Conservation (phyloP, 2,797 vertebrate genomes). For the Oreortyx pictus region DNA sequence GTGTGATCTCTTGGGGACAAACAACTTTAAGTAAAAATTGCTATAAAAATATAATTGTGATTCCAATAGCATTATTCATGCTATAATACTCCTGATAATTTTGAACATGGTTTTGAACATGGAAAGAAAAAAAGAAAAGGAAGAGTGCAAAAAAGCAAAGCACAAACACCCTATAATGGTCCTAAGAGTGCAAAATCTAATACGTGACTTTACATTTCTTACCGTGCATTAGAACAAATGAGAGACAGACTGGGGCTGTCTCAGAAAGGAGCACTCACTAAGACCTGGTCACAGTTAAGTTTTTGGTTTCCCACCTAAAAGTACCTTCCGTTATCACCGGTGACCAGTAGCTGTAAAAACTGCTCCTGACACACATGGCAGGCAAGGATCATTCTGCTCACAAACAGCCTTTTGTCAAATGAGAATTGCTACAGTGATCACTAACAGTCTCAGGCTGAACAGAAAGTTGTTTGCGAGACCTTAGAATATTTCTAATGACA, state of each 20-base stretch:
- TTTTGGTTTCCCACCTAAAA: neutral
- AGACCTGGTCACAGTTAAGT: neutral
- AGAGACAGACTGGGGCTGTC: neutral
- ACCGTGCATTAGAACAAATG: fast-evolving
- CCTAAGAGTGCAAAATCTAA: neutral
- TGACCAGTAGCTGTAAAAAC: neutral
- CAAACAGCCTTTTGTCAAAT: neutral
- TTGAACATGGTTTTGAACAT: neutral
- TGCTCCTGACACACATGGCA: fast-evolving
- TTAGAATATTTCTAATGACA: neutral
- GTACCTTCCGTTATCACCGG: neutral
- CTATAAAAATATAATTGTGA: neutral
- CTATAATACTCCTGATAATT: neutral
- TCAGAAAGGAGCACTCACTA: neutral
- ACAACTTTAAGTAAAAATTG: neutral
- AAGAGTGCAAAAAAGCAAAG: neutral
- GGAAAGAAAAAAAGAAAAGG: neutral
- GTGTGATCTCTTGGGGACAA: neutral
- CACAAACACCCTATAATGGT: fast-evolving
- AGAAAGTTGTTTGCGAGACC: neutral
- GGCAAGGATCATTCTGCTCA: neutral
- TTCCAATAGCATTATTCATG: neutral
- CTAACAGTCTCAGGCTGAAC: neutral
- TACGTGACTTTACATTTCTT: neutral
- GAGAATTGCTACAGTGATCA: neutral